These are phyloP conservation scores for Apotomis betuletana DNA, from an alignment of 2,888 invertebrate species.

Conservation along the genomic window DNA sequence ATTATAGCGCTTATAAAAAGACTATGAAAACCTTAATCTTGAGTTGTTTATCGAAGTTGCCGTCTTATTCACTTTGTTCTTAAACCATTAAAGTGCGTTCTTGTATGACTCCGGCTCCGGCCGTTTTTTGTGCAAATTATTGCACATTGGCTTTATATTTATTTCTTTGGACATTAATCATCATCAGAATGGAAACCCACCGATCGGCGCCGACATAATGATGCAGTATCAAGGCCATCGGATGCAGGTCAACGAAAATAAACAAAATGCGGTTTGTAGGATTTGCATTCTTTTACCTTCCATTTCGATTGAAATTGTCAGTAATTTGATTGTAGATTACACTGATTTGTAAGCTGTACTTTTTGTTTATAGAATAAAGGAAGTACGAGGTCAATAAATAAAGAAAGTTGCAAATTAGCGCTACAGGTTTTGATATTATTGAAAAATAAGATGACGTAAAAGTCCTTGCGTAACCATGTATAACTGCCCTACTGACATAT, in stretches of 20 bases:
- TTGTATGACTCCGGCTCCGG: conserved; percentile 35
- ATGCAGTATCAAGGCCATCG: conserved; percentile 71
- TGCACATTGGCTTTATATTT: conserved; percentile 55
- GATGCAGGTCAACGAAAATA: conserved; percentile 62
- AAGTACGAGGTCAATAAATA: not conserved
- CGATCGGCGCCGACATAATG: conserved; percentile 67
- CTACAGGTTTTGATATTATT: not conserved
- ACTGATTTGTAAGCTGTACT: conserved; percentile 28
- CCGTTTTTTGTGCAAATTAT: conserved; percentile 46
- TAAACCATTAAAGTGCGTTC: conserved; percentile 46
- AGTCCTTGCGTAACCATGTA: conserved; percentile 45
- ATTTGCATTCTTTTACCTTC: conserved; percentile 55
- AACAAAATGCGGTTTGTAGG: conserved; percentile 62
- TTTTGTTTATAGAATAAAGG: not conserved
- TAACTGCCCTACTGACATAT: conserved; percentile 50
- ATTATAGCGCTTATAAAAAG: conserved; percentile 51
- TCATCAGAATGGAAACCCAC: conserved; percentile 50
- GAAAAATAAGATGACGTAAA: not conserved
- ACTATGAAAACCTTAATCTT: conserved; percentile 38
- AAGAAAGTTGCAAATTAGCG: not conserved
- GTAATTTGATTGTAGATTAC: conserved; percentile 46
- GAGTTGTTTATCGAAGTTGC: conserved; percentile 46
- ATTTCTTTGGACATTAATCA: conserved; percentile 63
- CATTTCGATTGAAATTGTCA: conserved; percentile 49
- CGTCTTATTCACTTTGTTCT: conserved; percentile 43